Conservation (phyloP, 1,140 invertebrate genomes). For the Hylaeus anthracinus region DNA sequence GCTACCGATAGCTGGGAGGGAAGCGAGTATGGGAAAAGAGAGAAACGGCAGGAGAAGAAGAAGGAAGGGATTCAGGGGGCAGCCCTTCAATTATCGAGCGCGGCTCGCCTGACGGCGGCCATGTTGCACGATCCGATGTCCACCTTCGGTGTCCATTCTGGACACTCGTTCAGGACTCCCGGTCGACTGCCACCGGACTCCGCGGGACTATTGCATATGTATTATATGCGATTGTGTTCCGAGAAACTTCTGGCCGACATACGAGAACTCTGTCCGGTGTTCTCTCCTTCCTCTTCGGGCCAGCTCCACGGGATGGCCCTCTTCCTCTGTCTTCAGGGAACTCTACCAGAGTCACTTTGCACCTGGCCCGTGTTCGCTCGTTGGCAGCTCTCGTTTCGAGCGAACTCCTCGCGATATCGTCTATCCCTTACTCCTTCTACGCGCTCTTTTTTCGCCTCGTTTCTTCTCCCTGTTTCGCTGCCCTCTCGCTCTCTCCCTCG, state of each 20-base stretch:
- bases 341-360: conserved; percentile 75
- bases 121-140: conserved; percentile 72
- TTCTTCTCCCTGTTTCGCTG: background rate
- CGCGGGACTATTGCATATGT: conserved; percentile 77
- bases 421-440: conserved; percentile 18
- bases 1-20: background rate
- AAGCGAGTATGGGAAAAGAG: background rate
- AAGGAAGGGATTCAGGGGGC: conserved; percentile 30
- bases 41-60: conserved; percentile 5
- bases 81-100: conserved; percentile 70
- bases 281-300: conserved; percentile 52
- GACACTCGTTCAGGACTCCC: conserved; percentile 63
- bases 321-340: conserved; percentile 57
- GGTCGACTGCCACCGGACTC: conserved; percentile 65
- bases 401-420: conserved; percentile 52
- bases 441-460: conserved; percentile 18
- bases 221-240: conserved; percentile 80
- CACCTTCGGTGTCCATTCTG: conserved; percentile 65
- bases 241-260: conserved; percentile 79
- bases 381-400: conserved; percentile 53
- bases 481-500: background rate
- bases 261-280: conserved; percentile 71
- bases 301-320: conserved; percentile 4
- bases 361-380: conserved; percentile 71
- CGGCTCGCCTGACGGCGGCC: conserved; percentile 67